Evolutionary conservation across 2,797 vertebrate species (phyloP).

Genomic region (Anguilla obscura): DNA sequence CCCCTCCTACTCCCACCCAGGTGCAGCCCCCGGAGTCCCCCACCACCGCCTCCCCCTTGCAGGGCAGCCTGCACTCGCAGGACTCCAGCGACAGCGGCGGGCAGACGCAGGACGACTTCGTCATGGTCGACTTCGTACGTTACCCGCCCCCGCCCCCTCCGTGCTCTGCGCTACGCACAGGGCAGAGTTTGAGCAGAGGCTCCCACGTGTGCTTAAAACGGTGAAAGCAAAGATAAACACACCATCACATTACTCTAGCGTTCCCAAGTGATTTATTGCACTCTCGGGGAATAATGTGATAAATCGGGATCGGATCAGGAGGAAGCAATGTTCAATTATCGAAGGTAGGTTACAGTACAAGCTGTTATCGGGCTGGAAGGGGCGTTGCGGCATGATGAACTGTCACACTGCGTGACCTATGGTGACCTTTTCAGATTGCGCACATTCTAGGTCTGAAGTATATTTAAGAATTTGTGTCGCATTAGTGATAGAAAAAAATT

Average conservation of each 20-base stretch:
- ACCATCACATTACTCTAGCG: neutral
- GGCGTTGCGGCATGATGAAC: neutral
- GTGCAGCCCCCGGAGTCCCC: conserved; percentile 91
- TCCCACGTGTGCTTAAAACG: neutral
- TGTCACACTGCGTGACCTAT: neutral
- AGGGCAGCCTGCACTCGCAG: conserved; percentile 89
- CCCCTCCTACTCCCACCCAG: conserved; percentile 56
- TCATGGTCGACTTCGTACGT: conserved; percentile 96
- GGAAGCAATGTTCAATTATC: neutral
- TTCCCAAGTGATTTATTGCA: neutral
- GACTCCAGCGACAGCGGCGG: conserved; percentile 85
- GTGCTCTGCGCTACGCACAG: neutral
- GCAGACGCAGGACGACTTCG: conserved; percentile 89
- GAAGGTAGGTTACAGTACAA: neutral
- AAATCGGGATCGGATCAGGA: neutral
- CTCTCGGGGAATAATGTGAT: neutral
- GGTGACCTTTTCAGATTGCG: neutral
- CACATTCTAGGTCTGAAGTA: neutral
- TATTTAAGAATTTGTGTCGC: neutral
- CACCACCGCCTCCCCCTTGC: conserved; percentile 81
- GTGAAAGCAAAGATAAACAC: neutral
- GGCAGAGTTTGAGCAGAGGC: neutral
- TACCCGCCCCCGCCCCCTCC: neutral
- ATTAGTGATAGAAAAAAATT: neutral
- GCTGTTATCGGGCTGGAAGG: neutral